Percentiles rank a stretch among this genome's conserved stretches.
Evolutionary conservation across 2,888 invertebrate species (phyloP).

Genomic region (Dioctria linearis): DNA sequence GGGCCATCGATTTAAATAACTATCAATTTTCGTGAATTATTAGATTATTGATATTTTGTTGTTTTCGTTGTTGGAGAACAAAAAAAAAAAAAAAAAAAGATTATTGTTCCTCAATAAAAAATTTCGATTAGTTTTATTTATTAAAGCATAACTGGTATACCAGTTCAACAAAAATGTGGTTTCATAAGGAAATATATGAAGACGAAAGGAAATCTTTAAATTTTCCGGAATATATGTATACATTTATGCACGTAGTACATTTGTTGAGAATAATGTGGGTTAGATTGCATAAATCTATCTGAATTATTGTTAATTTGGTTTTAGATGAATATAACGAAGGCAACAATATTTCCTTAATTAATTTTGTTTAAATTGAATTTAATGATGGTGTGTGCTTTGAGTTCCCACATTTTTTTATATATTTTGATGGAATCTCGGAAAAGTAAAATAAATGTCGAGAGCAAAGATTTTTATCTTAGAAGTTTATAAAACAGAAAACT

Average conservation of each 20-base stretch:
- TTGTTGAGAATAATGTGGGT: background rate
- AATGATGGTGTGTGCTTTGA: too few species aligned
- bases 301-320: background rate
- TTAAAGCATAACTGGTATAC: background rate
- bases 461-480: too few species aligned
- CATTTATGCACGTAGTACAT: background rate
- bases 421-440: too few species aligned
- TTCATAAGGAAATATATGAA: background rate
- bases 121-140: background rate
- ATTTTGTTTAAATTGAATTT: too few species aligned
- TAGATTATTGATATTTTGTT: background rate
- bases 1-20: background rate
- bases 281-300: background rate
- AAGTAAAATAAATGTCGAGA: too few species aligned
- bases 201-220: background rate
- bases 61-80: background rate
- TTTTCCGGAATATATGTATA: background rate
- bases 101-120: slow-evolving; percentile 7
- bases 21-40: background rate
- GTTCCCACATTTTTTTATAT: too few species aligned
- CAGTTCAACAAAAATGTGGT: background rate
- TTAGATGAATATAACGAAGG: too few species aligned
- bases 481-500: too few species aligned
- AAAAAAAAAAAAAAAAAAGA: too few species aligned
- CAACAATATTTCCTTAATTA: too few species aligned